These are phyloP conservation scores for Zapornia atra DNA, from an alignment of 2,113 vertebrate genomes.

Conservation along the genomic window DNA sequence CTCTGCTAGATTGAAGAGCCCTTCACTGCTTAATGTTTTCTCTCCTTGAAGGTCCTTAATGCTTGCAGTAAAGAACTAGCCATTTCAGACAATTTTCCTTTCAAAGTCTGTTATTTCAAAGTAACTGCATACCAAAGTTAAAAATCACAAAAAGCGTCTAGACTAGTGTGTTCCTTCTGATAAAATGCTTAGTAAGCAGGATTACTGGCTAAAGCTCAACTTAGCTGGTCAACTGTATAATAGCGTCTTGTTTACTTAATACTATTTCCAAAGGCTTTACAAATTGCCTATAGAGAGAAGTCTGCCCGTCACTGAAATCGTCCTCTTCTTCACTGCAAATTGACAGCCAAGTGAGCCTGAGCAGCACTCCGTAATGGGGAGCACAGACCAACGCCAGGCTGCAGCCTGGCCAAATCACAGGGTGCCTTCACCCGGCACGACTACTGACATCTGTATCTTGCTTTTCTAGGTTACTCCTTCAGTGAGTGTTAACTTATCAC, in stretches of 20 bases:
- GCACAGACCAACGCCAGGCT: accelerated
- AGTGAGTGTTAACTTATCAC: not conserved
- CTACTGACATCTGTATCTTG: accelerated
- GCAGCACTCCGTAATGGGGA: not conserved
- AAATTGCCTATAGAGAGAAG: not conserved
- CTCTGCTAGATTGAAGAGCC: not conserved
- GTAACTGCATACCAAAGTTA: conserved; percentile 39
- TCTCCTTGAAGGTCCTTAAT: conserved; percentile 8
- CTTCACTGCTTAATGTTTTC: not conserved
- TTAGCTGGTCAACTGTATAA: conserved; percentile 51
- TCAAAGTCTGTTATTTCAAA: conserved; percentile 62
- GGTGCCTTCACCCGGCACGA: accelerated
- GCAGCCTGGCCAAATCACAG: not conserved
- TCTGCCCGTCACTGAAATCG: not conserved
- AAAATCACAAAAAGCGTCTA: conserved; percentile 58
- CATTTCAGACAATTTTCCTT: conserved; percentile 58
- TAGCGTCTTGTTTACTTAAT: conserved; percentile 31
- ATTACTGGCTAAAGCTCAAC: conserved; percentile 45
- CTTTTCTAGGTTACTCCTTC: not conserved
- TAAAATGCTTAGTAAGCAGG: conserved; percentile 29
- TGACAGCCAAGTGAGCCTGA: not conserved
- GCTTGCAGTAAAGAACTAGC: conserved; percentile 8
- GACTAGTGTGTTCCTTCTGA: conserved; percentile 20
- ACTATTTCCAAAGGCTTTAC: conserved; percentile 19
- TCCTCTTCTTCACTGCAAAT: not conserved